Evolutionary conservation across 2,797 vertebrate species (phyloP).

Genomic region (Sebastes trivittatus): DNA sequence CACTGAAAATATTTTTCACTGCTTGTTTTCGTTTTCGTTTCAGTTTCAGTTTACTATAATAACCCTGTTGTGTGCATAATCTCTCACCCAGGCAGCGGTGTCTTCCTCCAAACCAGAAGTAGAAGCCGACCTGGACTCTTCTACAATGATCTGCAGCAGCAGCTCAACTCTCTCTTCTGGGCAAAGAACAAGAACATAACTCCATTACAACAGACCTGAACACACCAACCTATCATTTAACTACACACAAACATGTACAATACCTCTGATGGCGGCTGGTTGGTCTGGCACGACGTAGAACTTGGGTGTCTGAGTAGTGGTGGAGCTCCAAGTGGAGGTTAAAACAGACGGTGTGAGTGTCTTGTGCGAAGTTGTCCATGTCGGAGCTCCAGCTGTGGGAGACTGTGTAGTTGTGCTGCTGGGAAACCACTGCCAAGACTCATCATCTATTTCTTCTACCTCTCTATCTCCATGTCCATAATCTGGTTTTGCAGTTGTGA

Average conservation of each 20-base stretch:
- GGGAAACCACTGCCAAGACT: background rate
- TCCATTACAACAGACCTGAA: background rate
- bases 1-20: too few species aligned
- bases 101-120: conserved; percentile 63
- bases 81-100: conserved; percentile 62
- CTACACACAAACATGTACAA: background rate
- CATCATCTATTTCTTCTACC: background rate
- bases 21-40: too few species aligned
- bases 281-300: conserved; percentile 78
- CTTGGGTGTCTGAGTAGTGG: conserved; percentile 42
- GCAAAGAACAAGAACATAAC: conserved; percentile 19
- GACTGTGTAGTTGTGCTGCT: background rate
- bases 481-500: conserved; percentile 6
- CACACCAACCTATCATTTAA: background rate
- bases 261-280: conserved; percentile 75
- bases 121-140: conserved; percentile 46
- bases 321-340: conserved; percentile 18
- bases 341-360: background rate
- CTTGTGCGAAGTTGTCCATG: background rate
- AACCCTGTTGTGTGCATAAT: background rate
- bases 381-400: conserved; percentile 4
- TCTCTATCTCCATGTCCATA: background rate
- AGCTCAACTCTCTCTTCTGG: conserved; percentile 78
- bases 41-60: background rate
- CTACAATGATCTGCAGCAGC: conserved; percentile 80